Percentiles rank a stretch among this genome's conserved stretches.
Conservation (phyloP, 2,797 vertebrate species). For the Gambelia wislizenii region DNA sequence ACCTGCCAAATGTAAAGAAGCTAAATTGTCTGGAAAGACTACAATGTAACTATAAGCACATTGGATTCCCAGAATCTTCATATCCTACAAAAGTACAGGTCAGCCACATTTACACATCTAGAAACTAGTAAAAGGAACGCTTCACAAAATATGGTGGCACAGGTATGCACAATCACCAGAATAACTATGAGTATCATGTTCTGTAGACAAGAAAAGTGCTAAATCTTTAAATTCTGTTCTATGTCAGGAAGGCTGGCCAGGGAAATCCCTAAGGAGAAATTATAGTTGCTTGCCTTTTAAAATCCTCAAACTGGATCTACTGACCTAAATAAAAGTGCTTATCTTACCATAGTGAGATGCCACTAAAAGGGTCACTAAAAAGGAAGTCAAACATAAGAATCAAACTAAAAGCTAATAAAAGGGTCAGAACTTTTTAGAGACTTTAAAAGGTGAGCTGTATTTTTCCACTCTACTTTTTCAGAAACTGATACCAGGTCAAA, state of each 20-base stretch:
- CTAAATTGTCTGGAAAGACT: too few species aligned
- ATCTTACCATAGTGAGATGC: constrained; percentile 40
- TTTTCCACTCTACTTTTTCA: constrained; percentile 20
- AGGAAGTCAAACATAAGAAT: constrained; percentile 14
- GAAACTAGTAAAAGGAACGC: not conserved
- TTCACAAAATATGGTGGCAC: not conserved
- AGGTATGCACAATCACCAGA: not conserved
- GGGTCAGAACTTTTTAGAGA: constrained; percentile 30
- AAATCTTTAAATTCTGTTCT: constrained; percentile 25
- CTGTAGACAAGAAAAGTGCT: constrained; percentile 38
- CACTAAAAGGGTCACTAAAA: constrained; percentile 53
- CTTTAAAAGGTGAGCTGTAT: not conserved
- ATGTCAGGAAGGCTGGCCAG: constrained; percentile 36
- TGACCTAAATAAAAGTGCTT: constrained; percentile 59
- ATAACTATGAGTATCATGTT: not conserved
- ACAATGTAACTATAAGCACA: too few species aligned
- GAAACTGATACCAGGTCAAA: not conserved
- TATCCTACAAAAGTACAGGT: too few species aligned
- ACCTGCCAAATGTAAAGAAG: not conserved
- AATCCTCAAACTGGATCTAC: constrained; percentile 30
- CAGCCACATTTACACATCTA: not conserved
- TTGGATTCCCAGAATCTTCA: not conserved
- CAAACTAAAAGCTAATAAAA: constrained; percentile 25
- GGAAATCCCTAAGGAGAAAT: constrained; percentile 54
- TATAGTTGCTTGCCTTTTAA: constrained; percentile 40